These are phyloP conservation scores for Drosophila helvetica DNA, from an alignment of 2,888 invertebrate species.

Conservation along the genomic window DNA sequence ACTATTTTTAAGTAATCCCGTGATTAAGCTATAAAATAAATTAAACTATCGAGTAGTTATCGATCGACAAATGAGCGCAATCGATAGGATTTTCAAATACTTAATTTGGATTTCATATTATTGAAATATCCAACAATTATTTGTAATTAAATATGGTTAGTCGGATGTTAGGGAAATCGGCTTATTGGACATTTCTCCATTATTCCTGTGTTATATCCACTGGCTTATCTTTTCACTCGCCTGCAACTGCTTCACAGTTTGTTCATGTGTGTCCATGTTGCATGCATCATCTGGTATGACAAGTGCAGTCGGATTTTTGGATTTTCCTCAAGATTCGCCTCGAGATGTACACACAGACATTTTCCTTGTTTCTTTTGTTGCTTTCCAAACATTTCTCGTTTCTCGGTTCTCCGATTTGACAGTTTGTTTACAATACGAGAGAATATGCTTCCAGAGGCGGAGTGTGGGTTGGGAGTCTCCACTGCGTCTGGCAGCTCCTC, in stretches of 20 bases:
- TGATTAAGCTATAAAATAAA: too few species aligned
- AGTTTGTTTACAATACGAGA: conserved; percentile 69
- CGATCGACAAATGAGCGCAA: too few species aligned
- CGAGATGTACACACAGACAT: conserved; percentile 7
- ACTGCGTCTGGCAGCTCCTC: conserved; percentile 42
- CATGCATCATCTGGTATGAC: conserved; percentile 39
- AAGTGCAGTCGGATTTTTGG: conserved; percentile 40
- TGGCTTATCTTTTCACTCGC: not conserved
- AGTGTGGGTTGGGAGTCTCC: conserved; percentile 12
- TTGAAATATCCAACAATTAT: too few species aligned
- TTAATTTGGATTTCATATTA: too few species aligned
- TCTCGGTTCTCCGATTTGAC: conserved; percentile 51
- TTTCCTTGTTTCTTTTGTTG: conserved; percentile 18
- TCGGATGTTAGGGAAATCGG: too few species aligned
- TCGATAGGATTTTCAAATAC: too few species aligned
- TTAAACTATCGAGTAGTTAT: too few species aligned
- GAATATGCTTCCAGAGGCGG: conserved; percentile 4
- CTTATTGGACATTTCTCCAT: not conserved
- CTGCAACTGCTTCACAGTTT: not conserved
- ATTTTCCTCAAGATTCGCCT: conserved; percentile 26
- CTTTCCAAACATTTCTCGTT: conserved; percentile 24
- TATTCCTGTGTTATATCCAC: not conserved
- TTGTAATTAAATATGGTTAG: too few species aligned
- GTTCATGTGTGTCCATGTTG: conserved; percentile 34
- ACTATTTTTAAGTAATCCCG: too few species aligned